Evolutionary conservation across 2,113 vertebrate species (phyloP).

Genomic region (Epinephelus moara): DNA sequence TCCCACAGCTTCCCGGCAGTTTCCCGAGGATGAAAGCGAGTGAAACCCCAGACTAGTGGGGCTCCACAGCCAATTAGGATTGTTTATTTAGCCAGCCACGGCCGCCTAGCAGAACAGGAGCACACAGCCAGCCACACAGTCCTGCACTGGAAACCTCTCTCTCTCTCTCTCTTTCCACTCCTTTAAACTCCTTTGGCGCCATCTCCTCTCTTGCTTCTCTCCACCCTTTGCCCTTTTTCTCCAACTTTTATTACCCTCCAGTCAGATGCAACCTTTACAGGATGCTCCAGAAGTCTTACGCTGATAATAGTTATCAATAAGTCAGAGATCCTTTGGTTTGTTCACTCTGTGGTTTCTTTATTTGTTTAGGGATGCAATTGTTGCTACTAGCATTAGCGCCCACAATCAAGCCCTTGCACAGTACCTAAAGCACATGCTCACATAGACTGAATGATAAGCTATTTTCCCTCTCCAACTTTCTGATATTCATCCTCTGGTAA

Average conservation of each 20-base stretch:
- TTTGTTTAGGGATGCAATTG: slow-evolving; percentile 46
- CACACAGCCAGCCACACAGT: slow-evolving; percentile 84
- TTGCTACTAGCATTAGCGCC: slow-evolving; percentile 51
- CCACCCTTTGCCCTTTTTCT: slow-evolving; percentile 44
- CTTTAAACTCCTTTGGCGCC: slow-evolving; percentile 55
- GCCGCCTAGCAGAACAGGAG: slow-evolving; percentile 82
- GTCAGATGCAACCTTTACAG: slow-evolving; percentile 34
- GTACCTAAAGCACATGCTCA: slow-evolving; percentile 22
- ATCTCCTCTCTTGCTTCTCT: slow-evolving; percentile 35
- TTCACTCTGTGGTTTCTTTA: slow-evolving; percentile 25
- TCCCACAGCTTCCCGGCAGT: slow-evolving; percentile 82
- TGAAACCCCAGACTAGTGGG: slow-evolving; percentile 91
- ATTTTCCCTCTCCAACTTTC: slow-evolving; percentile 45
- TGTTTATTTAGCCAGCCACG: slow-evolving; percentile 88
- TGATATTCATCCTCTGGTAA: slow-evolving; percentile 63
- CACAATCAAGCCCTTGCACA: slow-evolving; percentile 34
- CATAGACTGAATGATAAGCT: slow-evolving; percentile 25
- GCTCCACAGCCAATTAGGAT: slow-evolving; percentile 95
- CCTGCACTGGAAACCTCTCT: slow-evolving; percentile 83
- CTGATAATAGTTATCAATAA: slow-evolving; percentile 47
- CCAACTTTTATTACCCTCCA: slow-evolving; percentile 33
- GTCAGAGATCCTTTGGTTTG: neutral
- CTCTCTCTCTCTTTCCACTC: slow-evolving; percentile 65
- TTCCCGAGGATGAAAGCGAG: slow-evolving; percentile 82
- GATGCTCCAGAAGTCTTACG: slow-evolving; percentile 15